Evolutionary conservation across 2,888 invertebrate genomes (phyloP).

Genomic region (Plebejus melissa): DNA sequence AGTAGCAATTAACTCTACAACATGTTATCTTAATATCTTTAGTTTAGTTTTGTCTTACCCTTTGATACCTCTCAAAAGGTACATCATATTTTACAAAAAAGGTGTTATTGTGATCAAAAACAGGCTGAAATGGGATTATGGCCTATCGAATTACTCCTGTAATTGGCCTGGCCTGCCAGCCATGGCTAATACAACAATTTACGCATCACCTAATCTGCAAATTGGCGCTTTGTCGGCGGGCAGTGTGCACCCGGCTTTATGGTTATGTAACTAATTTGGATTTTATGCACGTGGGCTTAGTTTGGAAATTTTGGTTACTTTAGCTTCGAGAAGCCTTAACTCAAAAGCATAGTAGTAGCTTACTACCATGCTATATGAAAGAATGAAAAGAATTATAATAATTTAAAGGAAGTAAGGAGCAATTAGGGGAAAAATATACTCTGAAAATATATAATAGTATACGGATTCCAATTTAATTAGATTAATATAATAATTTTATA

Average conservation of each 20-base stretch:
- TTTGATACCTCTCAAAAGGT: too few species aligned
- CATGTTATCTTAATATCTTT: too few species aligned
- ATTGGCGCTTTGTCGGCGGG: conserved; percentile 71
- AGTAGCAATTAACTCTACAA: too few species aligned
- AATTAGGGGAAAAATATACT: too few species aligned
- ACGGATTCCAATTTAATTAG: too few species aligned
- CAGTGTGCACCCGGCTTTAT: conserved; percentile 46
- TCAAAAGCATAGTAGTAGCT: not conserved
- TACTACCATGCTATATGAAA: too few species aligned
- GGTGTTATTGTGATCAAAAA: conserved; percentile 7
- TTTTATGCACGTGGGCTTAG: conserved; percentile 12
- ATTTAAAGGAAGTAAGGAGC: too few species aligned
- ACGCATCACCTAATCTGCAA: conserved; percentile 73
- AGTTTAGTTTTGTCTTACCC: too few species aligned
- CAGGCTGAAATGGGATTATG: conserved; percentile 27
- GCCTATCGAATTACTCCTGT: conserved; percentile 55
- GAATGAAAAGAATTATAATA: too few species aligned
- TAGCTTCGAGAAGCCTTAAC: not conserved
- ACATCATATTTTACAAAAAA: not conserved
- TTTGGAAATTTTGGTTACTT: not conserved
- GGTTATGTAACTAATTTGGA: conserved; percentile 18
- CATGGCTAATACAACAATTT: conserved; percentile 69
- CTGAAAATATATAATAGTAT: too few species aligned
- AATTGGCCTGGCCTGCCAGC: conserved; percentile 55
- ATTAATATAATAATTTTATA: too few species aligned